Base-by-base conservation (phyloP, 2,113 vertebrate genomes). In the Chaenogobius annularis region DNA sequence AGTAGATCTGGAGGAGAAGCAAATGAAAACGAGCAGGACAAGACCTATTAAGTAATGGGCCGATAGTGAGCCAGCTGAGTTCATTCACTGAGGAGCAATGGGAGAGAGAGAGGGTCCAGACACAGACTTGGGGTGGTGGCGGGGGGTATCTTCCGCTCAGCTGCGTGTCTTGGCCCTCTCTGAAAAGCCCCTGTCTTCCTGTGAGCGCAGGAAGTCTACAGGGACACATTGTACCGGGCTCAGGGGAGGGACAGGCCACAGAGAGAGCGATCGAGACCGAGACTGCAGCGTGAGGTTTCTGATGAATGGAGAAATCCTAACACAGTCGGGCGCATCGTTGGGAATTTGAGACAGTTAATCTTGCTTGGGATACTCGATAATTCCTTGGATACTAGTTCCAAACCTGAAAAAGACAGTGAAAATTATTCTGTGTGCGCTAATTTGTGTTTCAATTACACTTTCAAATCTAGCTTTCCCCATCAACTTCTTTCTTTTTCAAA, bases 111-210 rank as follows among this genome's bases (percentile, higher is more conserved):
- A 77, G 72, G 75, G 69, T 70, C 82, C 66, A 85, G 77, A 75
- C 63, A 43, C 72, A 44, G 48, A 40, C 31, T 35, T 26, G 12
- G 6, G 58, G 54, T 46, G 31, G 56, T 56, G 66, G 68, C 35
- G 74, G 74, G 68, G 47, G 58, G 69, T 73, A 63, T 85, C 89
- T 92, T 93, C 92, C 90, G 89, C 82, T 91, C 92, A 93, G 92
- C 92, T 93, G 91, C 76, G 86, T 73, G 85, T 83, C 81, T 92
- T 92, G 92, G 91, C 92, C 79, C 79, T 66, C 84, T 84, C 87
- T 93, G 92, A 93, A 92, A 93, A 90, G 89, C 87, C 62, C 50
- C 88, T 88, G 83, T 89, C 80, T 91, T 93, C 91, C 90, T 91
- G 86, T 83, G 80, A 77, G 83, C 68, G 68, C 83, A 90, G 90